Conservation (phyloP, 2,113 vertebrate species). For the Agapornis roseicollis region DNA sequence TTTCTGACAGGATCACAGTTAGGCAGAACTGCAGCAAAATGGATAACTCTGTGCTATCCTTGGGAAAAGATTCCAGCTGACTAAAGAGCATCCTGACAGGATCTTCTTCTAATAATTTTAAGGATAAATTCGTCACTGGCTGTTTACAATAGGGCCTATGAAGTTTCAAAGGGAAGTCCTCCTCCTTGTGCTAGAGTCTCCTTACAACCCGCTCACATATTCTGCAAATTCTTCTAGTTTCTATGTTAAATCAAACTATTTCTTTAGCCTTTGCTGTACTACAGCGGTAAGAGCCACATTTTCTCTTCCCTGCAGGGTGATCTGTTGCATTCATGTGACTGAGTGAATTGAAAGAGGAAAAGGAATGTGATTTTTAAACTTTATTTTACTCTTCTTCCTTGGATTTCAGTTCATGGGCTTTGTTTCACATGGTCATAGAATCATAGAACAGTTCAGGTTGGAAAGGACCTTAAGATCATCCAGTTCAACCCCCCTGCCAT, state of each 20-base stretch:
- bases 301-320: not conserved
- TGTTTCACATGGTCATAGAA: not conserved
- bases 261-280: not conserved
- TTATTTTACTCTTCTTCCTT: not conserved
- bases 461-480: too few relatives aligned
- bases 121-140: not conserved
- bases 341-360: not conserved
- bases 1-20: constrained; percentile 37
- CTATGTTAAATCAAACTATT: not conserved
- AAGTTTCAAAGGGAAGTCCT: not conserved
- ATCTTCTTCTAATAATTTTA: not conserved
- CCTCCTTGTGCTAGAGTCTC: not conserved
- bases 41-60: not conserved
- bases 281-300: not conserved
- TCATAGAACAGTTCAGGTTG: too few relatives aligned
- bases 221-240: not conserved
- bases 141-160: not conserved
- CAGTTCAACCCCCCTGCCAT: too few relatives aligned
- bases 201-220: not conserved
- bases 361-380: not conserved
- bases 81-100: not conserved
- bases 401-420: not conserved
- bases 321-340: not conserved
- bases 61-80: not conserved
- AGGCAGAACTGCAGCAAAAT: not conserved